phyloP scores from a whole-genome alignment of 2,888 invertebrate species.

The Camponotus fellah region DNA sequence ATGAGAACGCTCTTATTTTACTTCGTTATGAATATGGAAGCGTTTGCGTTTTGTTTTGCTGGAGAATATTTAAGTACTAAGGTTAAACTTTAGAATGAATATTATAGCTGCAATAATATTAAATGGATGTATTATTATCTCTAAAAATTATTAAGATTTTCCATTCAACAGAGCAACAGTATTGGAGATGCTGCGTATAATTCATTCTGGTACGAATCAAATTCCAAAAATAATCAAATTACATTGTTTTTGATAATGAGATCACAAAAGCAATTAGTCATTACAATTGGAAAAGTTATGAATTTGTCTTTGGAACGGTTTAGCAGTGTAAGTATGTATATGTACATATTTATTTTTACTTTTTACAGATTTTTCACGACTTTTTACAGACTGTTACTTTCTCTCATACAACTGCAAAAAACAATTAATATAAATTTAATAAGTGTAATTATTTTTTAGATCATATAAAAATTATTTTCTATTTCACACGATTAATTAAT shows the following conservation, averaged over 20 bases:
- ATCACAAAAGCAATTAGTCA: constrained; percentile 55
- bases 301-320: constrained; percentile 62
- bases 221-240: constrained; percentile 52
- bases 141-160: neutral
- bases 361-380: no score
- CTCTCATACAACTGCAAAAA: no score
- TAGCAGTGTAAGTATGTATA: constrained; percentile 52
- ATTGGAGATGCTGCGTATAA: constrained; percentile 64
- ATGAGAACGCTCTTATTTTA: constrained; percentile 63
- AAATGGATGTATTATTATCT: neutral
- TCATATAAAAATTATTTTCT: no score
- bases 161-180: constrained; percentile 57
- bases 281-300: constrained; percentile 66
- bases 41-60: constrained; percentile 66
- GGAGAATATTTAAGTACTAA: constrained; percentile 71
- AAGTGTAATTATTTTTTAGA: no score
- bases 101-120: neutral
- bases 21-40: constrained; percentile 56
- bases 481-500: neutral
- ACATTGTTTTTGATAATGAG: constrained; percentile 61
- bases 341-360: no score
- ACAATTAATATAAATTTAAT: no score
- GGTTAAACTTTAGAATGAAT: constrained; percentile 48
- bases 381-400: no score
- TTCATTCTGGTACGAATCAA: constrained; percentile 67